Evolutionary conservation across 2,888 invertebrate species (phyloP).

Genomic region (Mythimna lalbum): DNA sequence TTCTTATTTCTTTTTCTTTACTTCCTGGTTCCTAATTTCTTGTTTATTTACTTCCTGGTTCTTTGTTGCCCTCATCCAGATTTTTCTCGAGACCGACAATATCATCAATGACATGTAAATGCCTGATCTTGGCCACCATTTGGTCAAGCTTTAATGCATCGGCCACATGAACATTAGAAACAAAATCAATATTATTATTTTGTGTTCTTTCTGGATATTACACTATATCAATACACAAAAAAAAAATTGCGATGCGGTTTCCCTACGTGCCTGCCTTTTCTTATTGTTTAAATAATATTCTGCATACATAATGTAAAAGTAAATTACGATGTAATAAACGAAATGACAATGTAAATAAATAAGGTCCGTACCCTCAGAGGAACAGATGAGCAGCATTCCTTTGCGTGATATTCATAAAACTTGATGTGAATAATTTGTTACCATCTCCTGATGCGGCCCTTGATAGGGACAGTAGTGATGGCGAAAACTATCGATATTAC

Average conservation of each 20-base stretch:
- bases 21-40: too few species aligned
- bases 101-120: not conserved
- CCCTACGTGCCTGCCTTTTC: not conserved
- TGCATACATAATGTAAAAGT: conserved; percentile 1
- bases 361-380: not conserved
- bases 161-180: too few species aligned
- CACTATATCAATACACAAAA: too few species aligned
- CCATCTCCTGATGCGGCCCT: conserved; percentile 31
- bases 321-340: conserved; percentile 17
- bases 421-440: conserved; percentile 61
- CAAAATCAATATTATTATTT: too few species aligned
- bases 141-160: too few species aligned
- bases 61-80: not conserved
- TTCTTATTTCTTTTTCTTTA: too few species aligned
- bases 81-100: not conserved
- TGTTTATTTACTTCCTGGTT: too few species aligned
- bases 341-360: conserved; percentile 32
- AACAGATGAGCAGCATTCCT: conserved; percentile 53
- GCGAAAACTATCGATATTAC: conserved; percentile 10
- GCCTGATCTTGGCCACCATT: not conserved
- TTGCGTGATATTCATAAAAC: conserved; percentile 55
- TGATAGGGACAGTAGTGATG: conserved; percentile 41
- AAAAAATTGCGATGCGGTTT: not conserved
- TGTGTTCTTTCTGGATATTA: too few species aligned
- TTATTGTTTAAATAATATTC: not conserved